Base-by-base conservation (phyloP, 2,113 vertebrate species). In the Hypocryptadius cinnamomeus region DNA sequence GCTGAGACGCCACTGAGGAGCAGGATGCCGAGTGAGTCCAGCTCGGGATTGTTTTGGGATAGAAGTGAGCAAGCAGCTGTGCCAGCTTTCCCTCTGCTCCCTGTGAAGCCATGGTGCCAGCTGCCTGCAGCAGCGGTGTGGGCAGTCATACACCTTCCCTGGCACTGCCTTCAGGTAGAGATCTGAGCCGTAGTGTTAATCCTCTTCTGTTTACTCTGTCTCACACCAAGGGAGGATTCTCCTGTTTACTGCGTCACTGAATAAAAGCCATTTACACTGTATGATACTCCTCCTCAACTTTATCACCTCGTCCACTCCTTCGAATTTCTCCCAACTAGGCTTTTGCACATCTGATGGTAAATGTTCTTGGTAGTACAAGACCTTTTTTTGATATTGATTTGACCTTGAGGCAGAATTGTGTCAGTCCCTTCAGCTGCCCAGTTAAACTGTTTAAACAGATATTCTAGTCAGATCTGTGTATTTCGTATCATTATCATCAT, bases 71-170 rank as follows among this genome's bases (percentile, higher is more conserved):
- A 4, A 15, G 15, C 33, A 77, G 60, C 42, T 47, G 8, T 68
- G 61, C 69, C 51, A 54, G 81, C 47, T 73, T 70, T 70, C 45
- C 77, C 73, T 74, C 9, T 42, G 42, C 42, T 65, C 54, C 0
- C 0, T 1, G 2, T 0, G 0, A 14, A 69, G 57, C 53, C 13
- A 0, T 13, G 23, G 57, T 51, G 79, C 57, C 31, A 27, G 39
- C 76, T 45, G 78, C 66, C 79, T 40, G 60, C n/a, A 4, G 82
- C 6, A 8, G 40, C 2, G 1, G 0, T n/a, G 72, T n/a, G 2
- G 37, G 78, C 9, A 0, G 25, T 54, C 42, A 0, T 53, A 3
- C 1, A 1, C 53, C 50, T 66, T 48, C 44, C 28, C 63, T 92
- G 68, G 66, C 45, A 5, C 21, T 44, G 54, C 60, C 42, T 44